Base-by-base conservation (phyloP, 2,888 invertebrate species). In the Acrobasis suavella region DNA sequence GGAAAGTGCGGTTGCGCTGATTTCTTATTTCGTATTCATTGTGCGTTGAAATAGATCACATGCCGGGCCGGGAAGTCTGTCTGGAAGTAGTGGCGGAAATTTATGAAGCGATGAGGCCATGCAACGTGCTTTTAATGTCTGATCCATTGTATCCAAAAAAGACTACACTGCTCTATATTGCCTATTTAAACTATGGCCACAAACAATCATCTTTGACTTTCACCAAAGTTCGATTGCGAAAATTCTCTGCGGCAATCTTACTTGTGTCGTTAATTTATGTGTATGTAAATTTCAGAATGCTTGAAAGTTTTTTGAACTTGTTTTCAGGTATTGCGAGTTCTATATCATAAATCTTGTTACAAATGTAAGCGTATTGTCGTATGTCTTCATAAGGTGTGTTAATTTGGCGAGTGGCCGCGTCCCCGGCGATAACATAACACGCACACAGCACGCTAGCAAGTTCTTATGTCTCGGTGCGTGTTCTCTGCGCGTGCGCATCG, bases 11-110 rank as follows among this genome's bases (percentile, higher is more conserved):
- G 86, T 81, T 83, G 83, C 85, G 81, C 85, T 89, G 87, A 89
- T 91, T 90, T 88, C 86, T 85, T 87, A 88, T 89, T 91, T 84
- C 77, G 85, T 89, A 89, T 90, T 90, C 86, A 87, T 89, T 85
- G 87, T 85, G 85, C 85, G 83, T 86, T 80, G 83, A 78, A 84
- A 85, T 80, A 83, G 83, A 87, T 87, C 85, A 82, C 82, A 81
- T 78, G 76, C 75, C 71, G 72, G 76, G 77, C 64, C 66, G 75
- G 73, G 73, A 74, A 79, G 78, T 75, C 75, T 68, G 67, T 65
- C 69, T 64, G 65, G 66, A 68, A 17, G 37, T 62, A 74, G 75
- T 72, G 72, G 71, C 69, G 69, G 67, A 70, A 72, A 73, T 80
- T 73, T 73, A 64, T 67, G 68, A 62, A 67, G 56, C 52, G 62